Evolutionary conservation across 2,113 vertebrate species (phyloP).

Genomic region (Cebidichthys violaceus): DNA sequence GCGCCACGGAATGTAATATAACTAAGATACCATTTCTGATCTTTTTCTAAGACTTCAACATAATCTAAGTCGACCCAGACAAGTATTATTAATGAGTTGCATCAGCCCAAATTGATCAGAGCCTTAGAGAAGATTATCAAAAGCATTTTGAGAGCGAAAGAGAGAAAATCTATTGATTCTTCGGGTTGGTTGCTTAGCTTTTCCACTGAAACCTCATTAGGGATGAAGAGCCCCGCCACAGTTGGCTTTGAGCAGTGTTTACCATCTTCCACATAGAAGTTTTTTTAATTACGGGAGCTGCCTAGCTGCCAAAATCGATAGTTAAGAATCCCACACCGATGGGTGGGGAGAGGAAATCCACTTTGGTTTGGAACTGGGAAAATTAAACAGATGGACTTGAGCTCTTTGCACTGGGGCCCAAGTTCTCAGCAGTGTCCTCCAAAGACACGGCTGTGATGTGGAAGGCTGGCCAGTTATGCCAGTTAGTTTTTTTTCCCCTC

Average conservation of each 20-base stretch:
- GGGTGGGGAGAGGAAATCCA: slow-evolving; percentile 51
- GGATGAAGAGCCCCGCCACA: slow-evolving; percentile 72
- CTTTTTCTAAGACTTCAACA: slow-evolving; percentile 60
- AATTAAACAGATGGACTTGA: slow-evolving; percentile 60
- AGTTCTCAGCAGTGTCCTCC: slow-evolving; percentile 57
- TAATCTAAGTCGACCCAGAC: slow-evolving; percentile 55
- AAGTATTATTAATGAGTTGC: slow-evolving; percentile 79
- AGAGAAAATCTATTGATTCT: slow-evolving; percentile 78
- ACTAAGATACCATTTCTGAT: slow-evolving; percentile 51
- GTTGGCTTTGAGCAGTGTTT: slow-evolving; percentile 77
- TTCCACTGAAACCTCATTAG: slow-evolving; percentile 82
- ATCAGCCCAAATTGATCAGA: slow-evolving; percentile 78
- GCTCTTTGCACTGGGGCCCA: slow-evolving; percentile 29
- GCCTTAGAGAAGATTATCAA: slow-evolving; percentile 82
- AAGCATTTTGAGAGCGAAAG: slow-evolving; percentile 75
- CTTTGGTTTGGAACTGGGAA: slow-evolving; percentile 46
- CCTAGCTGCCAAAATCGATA: slow-evolving; percentile 76
- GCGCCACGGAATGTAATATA: slow-evolving; percentile 28
- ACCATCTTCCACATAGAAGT: slow-evolving; percentile 75
- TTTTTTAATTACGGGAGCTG: slow-evolving; percentile 77
- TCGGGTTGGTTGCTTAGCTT: slow-evolving; percentile 72
- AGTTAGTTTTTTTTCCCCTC: slow-evolving; percentile 26
- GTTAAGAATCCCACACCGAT: slow-evolving; percentile 59
- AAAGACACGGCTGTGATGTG: slow-evolving; percentile 40
- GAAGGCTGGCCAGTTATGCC: slow-evolving; percentile 44